Base-by-base conservation (phyloP, 2,113 vertebrate species). In the Apodemus speciosus region DNA sequence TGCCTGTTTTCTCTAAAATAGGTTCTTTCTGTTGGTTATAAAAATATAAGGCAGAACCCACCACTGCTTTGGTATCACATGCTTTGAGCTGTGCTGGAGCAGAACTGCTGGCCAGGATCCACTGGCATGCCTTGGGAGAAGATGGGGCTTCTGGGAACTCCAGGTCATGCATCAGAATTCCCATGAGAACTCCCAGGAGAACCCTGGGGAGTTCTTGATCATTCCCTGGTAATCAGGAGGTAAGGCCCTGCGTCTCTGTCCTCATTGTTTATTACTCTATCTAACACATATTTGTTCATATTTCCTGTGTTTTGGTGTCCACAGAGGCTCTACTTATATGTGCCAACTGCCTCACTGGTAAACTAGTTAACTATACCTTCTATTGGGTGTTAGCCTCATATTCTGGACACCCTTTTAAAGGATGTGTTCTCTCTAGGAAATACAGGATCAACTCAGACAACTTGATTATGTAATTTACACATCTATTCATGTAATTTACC, bases 1-100 rank as follows among this genome's bases (percentile, higher is more conserved):
- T 92, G 96, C 93, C 93, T 95, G 96, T 96, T 97, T 97, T 95
- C 95, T 96, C 92, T 96, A 95, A 96, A 97, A 96, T 90, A 97
- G 92, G 73, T 96, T 95, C 88, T 95, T 96, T 95, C 79, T 85
- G 90, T 91, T 93, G 94, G 91, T 90, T 95, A 86, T 94, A 95
- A 96, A 97, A 96, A 95, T 96, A 94, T 80, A 94, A 97, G 93
- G 90, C 93, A 92, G 90, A 95, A 89, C 92, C 71, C 77, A 94
- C 96, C 90, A 93, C 76, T 90, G 86, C 96, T 96, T 93, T 90
- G 91, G 91, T 95, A 81, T 89, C 94, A 62, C 25, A 1, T 91
- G n/a, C 84, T 87, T n/a, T 11, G 8, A 94, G 66, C 73, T 89
- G 58, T 58, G 89, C 21, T 69, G 71, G 69, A 83, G 18, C 64